Evolutionary conservation across 2,797 vertebrate species (phyloP), one percentile per base, ranked within the genome.

Genomic region (Cossypha dichroa): DNA sequence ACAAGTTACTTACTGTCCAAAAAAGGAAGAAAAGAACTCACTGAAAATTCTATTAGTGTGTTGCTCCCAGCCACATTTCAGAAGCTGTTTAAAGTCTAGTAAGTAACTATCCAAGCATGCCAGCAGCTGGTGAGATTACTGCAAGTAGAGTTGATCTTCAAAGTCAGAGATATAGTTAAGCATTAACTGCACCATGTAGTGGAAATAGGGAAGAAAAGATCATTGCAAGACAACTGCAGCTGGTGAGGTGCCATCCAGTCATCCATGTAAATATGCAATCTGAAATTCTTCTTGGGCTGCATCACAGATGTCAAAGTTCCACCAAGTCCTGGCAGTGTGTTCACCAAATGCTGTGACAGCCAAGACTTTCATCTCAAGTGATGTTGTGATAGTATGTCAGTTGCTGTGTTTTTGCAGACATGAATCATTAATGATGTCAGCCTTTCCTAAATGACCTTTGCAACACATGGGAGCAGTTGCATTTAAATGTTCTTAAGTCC

Each of bases 381-480:
- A 75, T 91, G 93, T 73, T 93, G 93, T 89, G 94, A 89, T 91
- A 87, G 59, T 51, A 56, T 56, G 91, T 66, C 85, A 93, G 60
- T 85, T 0, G 15, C 85, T 77, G 75, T 95, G 93, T 93, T 97
- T 96, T 94, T 88, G 91, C 79, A 97, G 94, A 95, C 93, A 75
- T 97, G 96, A 97, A 94, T 97, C 96, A 95, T 87, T 94, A 85
- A 90, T 94, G 93, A 95, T 88, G 93, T 97, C 96, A 97, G 31
- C 82, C 58, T 94, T 97, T 97, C 91, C 93, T 90, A 90, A 94
- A 83, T 58, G 87, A 83, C 88, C 93, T 91, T 81, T 4, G 13
- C 76, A 93, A 81, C 79, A 88, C 15, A 19, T 85, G 79, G 93
- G 75, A 94, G 82, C 90, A 51, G 82, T 88, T 94, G 77, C 85